These are phyloP conservation scores for Strigamia crassipes DNA, from an alignment of 2,888 invertebrate species.

Conservation along the genomic window DNA sequence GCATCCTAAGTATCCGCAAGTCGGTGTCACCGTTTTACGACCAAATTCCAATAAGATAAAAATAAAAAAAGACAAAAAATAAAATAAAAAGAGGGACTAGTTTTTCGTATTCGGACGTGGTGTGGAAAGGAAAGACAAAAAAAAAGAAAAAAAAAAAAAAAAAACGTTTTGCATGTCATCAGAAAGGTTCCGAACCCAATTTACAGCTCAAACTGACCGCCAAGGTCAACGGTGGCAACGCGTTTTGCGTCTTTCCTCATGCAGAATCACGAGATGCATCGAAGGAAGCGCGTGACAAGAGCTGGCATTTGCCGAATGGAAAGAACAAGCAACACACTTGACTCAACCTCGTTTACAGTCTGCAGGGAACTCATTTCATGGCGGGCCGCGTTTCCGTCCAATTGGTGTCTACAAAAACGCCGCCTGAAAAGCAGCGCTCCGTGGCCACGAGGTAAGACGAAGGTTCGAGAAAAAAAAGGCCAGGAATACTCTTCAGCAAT, in stretches of 20 bases:
- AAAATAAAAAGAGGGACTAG: not conserved
- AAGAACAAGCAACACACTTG: conserved; percentile 4
- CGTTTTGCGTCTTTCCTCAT: not conserved
- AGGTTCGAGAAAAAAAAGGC: not conserved
- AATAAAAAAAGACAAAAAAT: not conserved
- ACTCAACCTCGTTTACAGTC: conserved; percentile 10
- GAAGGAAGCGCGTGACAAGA: not conserved
- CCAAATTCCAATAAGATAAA: not conserved
- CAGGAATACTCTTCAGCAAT: not conserved
- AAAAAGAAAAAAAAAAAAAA: no score
- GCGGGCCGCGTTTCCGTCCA: conserved; percentile 10
- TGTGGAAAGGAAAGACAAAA: not conserved
- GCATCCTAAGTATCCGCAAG: not conserved
- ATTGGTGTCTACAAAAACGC: not conserved
- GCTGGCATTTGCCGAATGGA: not conserved
- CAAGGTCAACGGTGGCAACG: not conserved
- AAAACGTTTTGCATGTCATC: not conserved
- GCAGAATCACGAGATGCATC: not conserved
- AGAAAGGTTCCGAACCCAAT: not conserved
- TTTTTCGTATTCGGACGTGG: not conserved
- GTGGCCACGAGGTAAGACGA: not conserved
- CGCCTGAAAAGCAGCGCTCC: not conserved
- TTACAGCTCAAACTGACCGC: not conserved
- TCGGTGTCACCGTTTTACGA: not conserved
- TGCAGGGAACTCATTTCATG: conserved; percentile 10